phyloP scores from a whole-genome alignment of 2,888 invertebrate species.

The Megastigmus dorsalis region DNA sequence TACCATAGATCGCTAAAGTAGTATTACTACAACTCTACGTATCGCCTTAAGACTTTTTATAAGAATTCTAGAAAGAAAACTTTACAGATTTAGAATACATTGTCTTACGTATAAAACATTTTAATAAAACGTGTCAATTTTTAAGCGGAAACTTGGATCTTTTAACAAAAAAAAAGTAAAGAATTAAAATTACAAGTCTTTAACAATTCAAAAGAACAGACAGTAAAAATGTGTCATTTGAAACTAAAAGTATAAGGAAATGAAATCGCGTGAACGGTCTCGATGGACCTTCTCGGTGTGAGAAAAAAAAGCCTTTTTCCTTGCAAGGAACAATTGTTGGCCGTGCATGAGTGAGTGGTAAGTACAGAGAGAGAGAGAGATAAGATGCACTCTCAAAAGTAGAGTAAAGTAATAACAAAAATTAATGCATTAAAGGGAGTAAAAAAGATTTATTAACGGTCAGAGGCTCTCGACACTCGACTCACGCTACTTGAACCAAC shows the following conservation, averaged over 20 bases:
- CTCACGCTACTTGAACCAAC: slow-evolving; percentile 38
- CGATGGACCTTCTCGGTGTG: slow-evolving; percentile 59
- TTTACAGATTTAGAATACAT: background rate
- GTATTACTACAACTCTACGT: background rate
- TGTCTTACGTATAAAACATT: background rate
- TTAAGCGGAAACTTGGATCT: background rate
- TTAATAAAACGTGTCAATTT: slow-evolving; percentile 2
- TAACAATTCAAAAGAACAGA: background rate
- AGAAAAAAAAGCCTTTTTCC: slow-evolving; percentile 61
- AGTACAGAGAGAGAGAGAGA: slow-evolving; percentile 72
- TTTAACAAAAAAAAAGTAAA: slow-evolving; percentile 2
- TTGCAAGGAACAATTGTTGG: slow-evolving; percentile 70
- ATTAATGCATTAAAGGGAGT: slow-evolving; percentile 7
- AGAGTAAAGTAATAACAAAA: slow-evolving; percentile 13
- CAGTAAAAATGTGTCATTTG: background rate
- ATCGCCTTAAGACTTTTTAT: no score
- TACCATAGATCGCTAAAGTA: slow-evolving; percentile 12
- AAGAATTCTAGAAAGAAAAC: background rate
- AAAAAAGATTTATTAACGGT: slow-evolving; percentile 49
- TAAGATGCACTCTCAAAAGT: slow-evolving; percentile 60
- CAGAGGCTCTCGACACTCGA: slow-evolving; percentile 64
- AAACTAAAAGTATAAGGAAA: no score
- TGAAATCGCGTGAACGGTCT: background rate
- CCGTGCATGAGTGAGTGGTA: slow-evolving; percentile 72
- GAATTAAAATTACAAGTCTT: background rate